Evolutionary conservation across 2,888 invertebrate species (phyloP).

Genomic region (Tethea ocularis): DNA sequence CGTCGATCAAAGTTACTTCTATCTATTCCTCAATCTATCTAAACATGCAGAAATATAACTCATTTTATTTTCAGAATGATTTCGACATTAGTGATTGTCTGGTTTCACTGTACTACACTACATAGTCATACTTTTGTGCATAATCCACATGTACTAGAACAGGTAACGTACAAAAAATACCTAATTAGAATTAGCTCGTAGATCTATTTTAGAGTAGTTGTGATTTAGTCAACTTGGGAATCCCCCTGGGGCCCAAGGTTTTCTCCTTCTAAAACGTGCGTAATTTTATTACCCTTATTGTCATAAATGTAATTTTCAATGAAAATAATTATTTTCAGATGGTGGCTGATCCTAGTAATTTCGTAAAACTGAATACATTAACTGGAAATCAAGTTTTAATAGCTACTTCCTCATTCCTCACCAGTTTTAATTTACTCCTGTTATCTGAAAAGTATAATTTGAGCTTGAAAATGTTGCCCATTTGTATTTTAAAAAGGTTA

Average conservation of each 20-base stretch:
- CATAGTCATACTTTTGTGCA: neutral
- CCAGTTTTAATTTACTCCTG: neutral
- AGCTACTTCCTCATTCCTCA: neutral
- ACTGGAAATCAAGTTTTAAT: neutral
- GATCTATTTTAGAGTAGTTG: too few species aligned
- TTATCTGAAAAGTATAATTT: neutral
- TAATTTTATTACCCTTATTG: too few species aligned
- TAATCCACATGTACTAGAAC: neutral
- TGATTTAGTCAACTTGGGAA: too few species aligned
- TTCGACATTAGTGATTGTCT: neutral
- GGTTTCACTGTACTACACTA: neutral
- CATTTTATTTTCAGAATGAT: neutral
- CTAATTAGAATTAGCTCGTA: too few species aligned
- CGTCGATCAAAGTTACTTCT: too few species aligned
- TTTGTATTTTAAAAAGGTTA: neutral
- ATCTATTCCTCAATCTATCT: too few species aligned
- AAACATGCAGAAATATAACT: too few species aligned
- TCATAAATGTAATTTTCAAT: neutral
- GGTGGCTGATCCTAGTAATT: conserved; percentile 8
- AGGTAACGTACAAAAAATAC: neutral
- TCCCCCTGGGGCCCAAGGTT: too few species aligned
- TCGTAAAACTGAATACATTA: neutral
- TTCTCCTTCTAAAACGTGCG: too few species aligned
- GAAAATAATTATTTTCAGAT: conserved; percentile 10
- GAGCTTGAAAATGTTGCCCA: neutral